These are phyloP conservation scores for Periophthalmodon schlosseri DNA, from an alignment of 2,113 vertebrate species.

Conservation along the genomic window DNA sequence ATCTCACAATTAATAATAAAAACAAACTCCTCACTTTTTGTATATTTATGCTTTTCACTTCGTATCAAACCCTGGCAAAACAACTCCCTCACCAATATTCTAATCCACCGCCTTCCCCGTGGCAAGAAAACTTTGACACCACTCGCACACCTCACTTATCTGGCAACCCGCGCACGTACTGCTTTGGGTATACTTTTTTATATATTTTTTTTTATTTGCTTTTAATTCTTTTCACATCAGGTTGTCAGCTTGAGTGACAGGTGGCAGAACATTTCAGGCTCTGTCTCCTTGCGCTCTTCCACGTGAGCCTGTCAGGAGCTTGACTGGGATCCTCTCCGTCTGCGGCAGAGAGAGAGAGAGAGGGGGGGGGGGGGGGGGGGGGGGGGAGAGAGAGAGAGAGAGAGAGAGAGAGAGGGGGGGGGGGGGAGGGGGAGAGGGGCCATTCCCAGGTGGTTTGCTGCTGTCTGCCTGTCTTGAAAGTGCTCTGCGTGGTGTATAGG, in stretches of 20 bases:
- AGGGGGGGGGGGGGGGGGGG: too few species aligned
- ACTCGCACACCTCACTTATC: conserved; percentile 25
- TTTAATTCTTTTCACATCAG: conserved; percentile 74
- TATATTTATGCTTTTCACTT: background rate
- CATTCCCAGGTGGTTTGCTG: conserved; percentile 75
- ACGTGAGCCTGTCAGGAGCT: conserved; percentile 74
- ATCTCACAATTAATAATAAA: background rate
- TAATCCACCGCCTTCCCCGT: background rate
- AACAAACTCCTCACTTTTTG: background rate
- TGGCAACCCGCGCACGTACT: conserved; percentile 15
- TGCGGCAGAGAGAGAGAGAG: conserved; percentile 54
- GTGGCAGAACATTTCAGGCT: conserved; percentile 81
- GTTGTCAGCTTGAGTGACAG: conserved; percentile 79
- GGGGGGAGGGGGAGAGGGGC: background rate
- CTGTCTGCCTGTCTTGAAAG: conserved; percentile 78
- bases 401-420: too few species aligned
- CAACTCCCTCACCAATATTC: background rate
- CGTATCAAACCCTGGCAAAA: background rate
- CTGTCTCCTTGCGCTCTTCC: conserved; percentile 66
- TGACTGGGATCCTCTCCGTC: conserved; percentile 74
- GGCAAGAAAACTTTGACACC: background rate
- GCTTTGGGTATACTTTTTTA: conserved; percentile 49
- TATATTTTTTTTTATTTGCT: conserved; percentile 67
- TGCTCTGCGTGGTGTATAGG: conserved; percentile 67
- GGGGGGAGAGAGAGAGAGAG: conserved; percentile 47